A percentile compares a stretch with the other conserved stretches of the same genome.
Evolutionary conservation across 2,797 vertebrate species (phyloP).

Genomic region (Cercopithecus hamlyni): DNA sequence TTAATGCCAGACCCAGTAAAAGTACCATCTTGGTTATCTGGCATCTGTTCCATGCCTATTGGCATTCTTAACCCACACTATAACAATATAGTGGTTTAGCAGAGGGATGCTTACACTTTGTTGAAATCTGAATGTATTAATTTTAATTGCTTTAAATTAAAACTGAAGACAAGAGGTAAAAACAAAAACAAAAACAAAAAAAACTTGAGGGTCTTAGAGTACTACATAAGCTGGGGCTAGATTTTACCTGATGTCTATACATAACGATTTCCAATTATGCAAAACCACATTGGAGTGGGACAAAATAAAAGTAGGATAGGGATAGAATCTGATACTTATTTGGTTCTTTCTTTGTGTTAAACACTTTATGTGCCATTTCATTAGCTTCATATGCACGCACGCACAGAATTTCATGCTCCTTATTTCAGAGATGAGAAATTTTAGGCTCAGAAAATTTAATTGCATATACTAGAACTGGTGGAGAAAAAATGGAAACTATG

Average conservation of each 20-base stretch:
- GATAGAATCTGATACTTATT: background rate
- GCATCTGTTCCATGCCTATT: conserved; percentile 38
- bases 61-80: background rate
- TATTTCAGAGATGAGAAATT: background rate
- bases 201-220: conserved; percentile 19
- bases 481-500: background rate
- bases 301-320: background rate
- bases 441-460: background rate
- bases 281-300: background rate
- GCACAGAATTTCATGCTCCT: background rate
- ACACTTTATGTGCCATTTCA: background rate
- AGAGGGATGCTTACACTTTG: conserved; percentile 3
- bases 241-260: background rate
- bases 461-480: too few relatives aligned
- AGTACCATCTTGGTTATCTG: background rate
- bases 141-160: conserved; percentile 72
- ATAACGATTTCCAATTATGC: conserved; percentile 24
- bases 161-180: conserved; percentile 50
- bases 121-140: conserved; percentile 63
- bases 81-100: background rate
- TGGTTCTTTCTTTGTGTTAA: background rate
- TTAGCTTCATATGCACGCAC: background rate
- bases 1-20: background rate
- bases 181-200: conserved; percentile 31
- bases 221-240: background rate